Base-by-base conservation (phyloP, 2,888 invertebrate genomes). In the Eupeodes latifasciatus region DNA sequence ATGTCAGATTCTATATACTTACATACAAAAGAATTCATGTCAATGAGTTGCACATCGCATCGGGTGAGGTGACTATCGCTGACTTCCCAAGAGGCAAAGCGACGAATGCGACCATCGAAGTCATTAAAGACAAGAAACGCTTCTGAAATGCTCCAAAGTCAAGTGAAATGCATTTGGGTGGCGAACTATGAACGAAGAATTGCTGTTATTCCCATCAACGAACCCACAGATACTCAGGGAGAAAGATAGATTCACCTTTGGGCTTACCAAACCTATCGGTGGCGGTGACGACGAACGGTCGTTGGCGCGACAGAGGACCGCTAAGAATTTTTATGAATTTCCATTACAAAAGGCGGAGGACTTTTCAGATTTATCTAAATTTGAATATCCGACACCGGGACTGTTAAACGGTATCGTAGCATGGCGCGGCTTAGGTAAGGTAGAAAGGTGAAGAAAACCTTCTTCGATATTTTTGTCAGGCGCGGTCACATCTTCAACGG, bases 101-200 rank as follows among this genome's bases (percentile, higher is more conserved):
- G 40, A 40, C 40, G 40, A 27, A 27, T 2, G 27, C 27, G 27
- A 27, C 40, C 6, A 67, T 34, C n/a, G n/a, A 9, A 71, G 19
- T 71, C 40, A 55, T 71, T 71, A 55, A 12, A 47, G 7, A 47
- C 4, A 47, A 10, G 4, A 12, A 47, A 40, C 16, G 7, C 19
- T 27, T 11, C 66, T 67, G 40, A 14, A 71, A 19, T 9, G 40
- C 40, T 69, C 12, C 14, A 36, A 53, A 53, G 53, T 53, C 85
- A 44, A 78, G 82, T 64, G 74, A 81, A 86, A 78, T 82, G 74
- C 67, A 81, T 85, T 85, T 77, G 81, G 57, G 34, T 51, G 64
- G 57, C 44, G 51, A 40, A 9, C 64, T 72, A 62, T 69, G 67
- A 64, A 85, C 44, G 67, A 67, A 74, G 75, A 67, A 85, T 57